Conservation (phyloP, 1,140 invertebrate genomes). For the Cotesia glomerata region DNA sequence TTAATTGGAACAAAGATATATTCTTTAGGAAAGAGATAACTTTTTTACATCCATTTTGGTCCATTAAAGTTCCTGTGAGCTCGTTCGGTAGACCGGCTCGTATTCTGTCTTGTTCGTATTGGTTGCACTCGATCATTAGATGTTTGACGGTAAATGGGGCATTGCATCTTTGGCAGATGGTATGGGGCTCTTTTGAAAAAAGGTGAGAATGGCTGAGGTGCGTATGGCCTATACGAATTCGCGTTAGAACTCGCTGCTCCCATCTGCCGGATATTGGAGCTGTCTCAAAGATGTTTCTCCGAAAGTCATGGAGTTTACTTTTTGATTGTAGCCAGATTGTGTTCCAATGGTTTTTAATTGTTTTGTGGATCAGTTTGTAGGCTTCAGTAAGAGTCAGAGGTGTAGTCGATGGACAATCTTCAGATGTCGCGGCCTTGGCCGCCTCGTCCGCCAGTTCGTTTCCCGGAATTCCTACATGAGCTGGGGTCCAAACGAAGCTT, state of each 20-base stretch:
- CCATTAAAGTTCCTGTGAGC: no score
- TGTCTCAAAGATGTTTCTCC: not conserved
- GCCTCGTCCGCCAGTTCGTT: slow-evolving; percentile 12
- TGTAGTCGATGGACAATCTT: not conserved
- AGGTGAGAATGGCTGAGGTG: no score
- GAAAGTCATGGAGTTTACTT: not conserved
- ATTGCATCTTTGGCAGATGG: no score
- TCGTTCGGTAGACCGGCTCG: no score
- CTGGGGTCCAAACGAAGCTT: slow-evolving; percentile 6
- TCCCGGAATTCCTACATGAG: slow-evolving; percentile 10
- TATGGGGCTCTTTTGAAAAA: no score
- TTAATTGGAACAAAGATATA: no score
- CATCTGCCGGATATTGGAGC: not conserved
- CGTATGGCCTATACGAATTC: not conserved
- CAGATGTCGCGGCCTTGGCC: slow-evolving; percentile 10
- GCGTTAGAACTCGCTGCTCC: not conserved
- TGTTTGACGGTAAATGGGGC: no score
- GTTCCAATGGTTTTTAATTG: not conserved
- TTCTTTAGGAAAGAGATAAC: no score
- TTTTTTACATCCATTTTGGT: no score
- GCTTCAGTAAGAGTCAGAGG: not conserved
- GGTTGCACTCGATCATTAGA: no score
- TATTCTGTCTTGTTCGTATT: no score
- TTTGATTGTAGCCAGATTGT: not conserved
- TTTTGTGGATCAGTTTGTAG: not conserved